These are phyloP conservation scores for Cosmia trapezina DNA, from an alignment of 2,888 invertebrate genomes.

Conservation along the genomic window DNA sequence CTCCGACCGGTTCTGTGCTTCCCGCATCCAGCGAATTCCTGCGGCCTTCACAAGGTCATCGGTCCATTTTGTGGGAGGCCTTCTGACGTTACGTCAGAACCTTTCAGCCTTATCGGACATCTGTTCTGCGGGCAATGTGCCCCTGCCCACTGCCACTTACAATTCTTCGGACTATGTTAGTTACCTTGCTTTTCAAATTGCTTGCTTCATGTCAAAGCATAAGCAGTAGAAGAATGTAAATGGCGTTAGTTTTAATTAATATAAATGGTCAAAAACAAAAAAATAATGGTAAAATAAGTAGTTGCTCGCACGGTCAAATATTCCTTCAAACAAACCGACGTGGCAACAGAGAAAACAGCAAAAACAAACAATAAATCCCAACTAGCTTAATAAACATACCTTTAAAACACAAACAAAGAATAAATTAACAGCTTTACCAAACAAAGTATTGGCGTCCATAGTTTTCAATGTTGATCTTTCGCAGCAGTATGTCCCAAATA, in stretches of 20 bases:
- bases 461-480: slow-evolving; percentile 51
- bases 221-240: neutral
- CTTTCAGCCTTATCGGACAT: too few species aligned
- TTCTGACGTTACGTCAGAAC: too few species aligned
- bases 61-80: too few species aligned
- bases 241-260: neutral
- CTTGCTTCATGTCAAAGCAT: too few species aligned
- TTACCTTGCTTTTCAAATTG: too few species aligned
- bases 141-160: too few species aligned
- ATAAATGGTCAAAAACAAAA: neutral
- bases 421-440: slow-evolving; percentile 32
- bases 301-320: too few species aligned
- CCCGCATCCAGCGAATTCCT: too few species aligned
- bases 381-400: slow-evolving; percentile 18
- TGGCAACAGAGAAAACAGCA: neutral
- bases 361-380: slow-evolving; percentile 9
- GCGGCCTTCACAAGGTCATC: too few species aligned
- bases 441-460: slow-evolving; percentile 34
- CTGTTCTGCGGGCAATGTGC: too few species aligned
- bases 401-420: slow-evolving; percentile 36
- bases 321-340: neutral
- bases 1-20: too few species aligned
- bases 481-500: slow-evolving; percentile 72
- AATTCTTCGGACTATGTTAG: too few species aligned
- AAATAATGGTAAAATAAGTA: neutral